Evolutionary conservation across 2,797 vertebrate species (phyloP), one percentile per base, ranked within the genome.

Genomic region (Leptoclinus maculatus): DNA sequence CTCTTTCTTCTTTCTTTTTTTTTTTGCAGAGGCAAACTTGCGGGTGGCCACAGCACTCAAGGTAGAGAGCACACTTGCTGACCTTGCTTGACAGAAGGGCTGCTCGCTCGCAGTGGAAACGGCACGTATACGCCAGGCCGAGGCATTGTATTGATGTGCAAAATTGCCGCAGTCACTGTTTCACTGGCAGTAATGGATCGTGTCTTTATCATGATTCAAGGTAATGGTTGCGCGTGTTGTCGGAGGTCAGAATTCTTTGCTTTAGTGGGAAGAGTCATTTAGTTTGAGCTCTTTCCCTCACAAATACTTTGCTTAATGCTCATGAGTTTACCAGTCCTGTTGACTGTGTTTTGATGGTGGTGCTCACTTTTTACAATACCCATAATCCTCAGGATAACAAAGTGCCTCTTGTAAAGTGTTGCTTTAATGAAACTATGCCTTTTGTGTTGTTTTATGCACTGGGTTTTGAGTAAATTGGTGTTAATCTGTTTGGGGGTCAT

Each of bases 331-430:
- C 85, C 83, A 86, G 70, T 80, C 45, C 63, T 78, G 63, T 88
- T 90, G 74, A 79, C 69, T 77, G 59, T 79, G 76, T 86, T 87
- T 90, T 88, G 83, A 88, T 90, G 29, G 76, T 85, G 71, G 71
- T 80, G 84, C 80, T 90, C 71, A 74, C 64, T 85, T 92, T 92
- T 92, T 91, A 91, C 83, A 91, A 84, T 79, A 76, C 80, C 85
- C 76, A 80, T 89, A 91, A 90, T 89, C 87, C 80, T 56, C 74
- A 71, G 75, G 72, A 75, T 83, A 87, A 88, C 71, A 71, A 85
- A 88, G 81, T 85, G 76, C 63, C 85, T 63, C 83, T 91, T 45
- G 74, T 92, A 89, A 90, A 93, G 79, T 72, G 68, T 63, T 78
- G 79, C 72, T 84, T 83, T 83, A 83, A 82, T 90, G 74, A 84